phyloP scores from a whole-genome alignment of 2,797 vertebrate species.

The Numenius phaeopus region DNA sequence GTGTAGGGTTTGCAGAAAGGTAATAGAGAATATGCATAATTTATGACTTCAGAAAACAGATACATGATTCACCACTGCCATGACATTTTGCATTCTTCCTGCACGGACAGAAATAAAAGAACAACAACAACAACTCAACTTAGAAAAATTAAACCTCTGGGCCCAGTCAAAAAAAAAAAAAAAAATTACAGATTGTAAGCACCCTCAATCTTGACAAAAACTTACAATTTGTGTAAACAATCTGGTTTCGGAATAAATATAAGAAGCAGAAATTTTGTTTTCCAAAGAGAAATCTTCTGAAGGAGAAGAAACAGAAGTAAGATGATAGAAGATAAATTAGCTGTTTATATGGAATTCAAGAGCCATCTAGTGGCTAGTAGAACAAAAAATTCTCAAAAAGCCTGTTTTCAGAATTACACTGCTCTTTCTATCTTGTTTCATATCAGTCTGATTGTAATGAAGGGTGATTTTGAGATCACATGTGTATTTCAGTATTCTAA shows the following conservation, averaged over 20 bases:
- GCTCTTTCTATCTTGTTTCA: background rate
- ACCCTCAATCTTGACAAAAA: background rate
- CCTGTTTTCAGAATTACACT: background rate
- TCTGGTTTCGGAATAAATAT: slow-evolving; percentile 48
- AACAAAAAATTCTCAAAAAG: background rate
- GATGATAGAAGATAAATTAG: slow-evolving; percentile 32
- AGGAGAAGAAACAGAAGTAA: slow-evolving; percentile 11
- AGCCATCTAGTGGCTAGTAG: slow-evolving; percentile 81
- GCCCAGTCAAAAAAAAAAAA: background rate
- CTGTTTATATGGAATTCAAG: slow-evolving; percentile 69
- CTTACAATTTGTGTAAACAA: background rate
- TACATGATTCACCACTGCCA: background rate
- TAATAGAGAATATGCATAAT: background rate
- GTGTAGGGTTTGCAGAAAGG: background rate
- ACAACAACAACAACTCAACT: background rate
- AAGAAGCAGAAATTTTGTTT: slow-evolving; percentile 30
- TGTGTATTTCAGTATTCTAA: background rate
- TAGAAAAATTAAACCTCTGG: background rate
- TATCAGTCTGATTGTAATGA: background rate
- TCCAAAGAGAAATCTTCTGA: slow-evolving; percentile 23
- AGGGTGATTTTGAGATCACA: background rate
- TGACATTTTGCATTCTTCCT: background rate
- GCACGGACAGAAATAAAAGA: background rate
- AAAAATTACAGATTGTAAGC: background rate
- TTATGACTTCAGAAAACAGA: background rate